Percentiles rank a stretch among this genome's conserved stretches.
Evolutionary conservation across 2,888 invertebrate genomes (phyloP).

Genomic region (Oscheius sp.): DNA sequence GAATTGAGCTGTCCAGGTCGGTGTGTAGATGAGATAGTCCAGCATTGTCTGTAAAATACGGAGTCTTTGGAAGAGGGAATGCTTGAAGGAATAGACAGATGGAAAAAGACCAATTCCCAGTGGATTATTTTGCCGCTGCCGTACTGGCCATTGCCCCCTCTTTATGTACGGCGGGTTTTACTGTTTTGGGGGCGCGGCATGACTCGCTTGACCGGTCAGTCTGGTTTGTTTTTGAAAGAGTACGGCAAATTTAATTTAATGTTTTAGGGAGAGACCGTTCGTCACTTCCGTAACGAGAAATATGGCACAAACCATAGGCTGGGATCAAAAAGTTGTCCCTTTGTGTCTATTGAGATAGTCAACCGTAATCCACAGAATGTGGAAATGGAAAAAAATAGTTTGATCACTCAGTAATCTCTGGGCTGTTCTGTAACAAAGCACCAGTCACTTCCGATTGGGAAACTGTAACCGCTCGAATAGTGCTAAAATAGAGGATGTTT

Average conservation of each 20-base stretch:
- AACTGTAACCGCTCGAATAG: too few relatives aligned
- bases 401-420: too few relatives aligned
- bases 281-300: constrained; percentile 9
- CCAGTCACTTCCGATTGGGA: too few relatives aligned
- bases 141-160: constrained; percentile 7
- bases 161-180: constrained; percentile 28
- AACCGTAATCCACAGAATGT: too few relatives aligned
- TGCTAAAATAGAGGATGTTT: too few relatives aligned
- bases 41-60: constrained; percentile 39
- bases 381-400: too few relatives aligned
- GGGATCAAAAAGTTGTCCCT: too few relatives aligned
- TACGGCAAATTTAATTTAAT: background rate
- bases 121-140: background rate
- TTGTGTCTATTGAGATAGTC: too few relatives aligned
- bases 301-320: too few relatives aligned
- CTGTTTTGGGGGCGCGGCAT: constrained; percentile 25
- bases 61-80: too few relatives aligned
- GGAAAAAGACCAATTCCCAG: background rate
- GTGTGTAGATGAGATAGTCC: constrained; percentile 51
- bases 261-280: background rate
- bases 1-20: constrained; percentile 50
- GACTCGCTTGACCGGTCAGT: constrained; percentile 31
- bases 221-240: constrained; percentile 23
- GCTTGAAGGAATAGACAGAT: background rate
- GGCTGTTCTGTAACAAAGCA: too few relatives aligned